Conservation (phyloP, 2,888 invertebrate species). For the Ochlodes sylvanus region DNA sequence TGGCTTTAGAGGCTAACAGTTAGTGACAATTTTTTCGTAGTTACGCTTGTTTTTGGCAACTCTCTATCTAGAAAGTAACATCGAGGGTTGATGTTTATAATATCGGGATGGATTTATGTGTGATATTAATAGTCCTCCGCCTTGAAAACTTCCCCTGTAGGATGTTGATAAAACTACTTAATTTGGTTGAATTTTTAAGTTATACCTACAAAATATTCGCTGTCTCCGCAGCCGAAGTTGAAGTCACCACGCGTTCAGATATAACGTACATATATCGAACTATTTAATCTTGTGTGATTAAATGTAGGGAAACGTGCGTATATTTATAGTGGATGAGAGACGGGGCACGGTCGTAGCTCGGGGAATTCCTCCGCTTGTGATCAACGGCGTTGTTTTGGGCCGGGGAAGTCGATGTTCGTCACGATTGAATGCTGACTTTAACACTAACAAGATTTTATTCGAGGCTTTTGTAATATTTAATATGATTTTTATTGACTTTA, state of each 20-base stretch:
- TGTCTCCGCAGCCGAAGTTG: background rate
- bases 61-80: too few relatives aligned
- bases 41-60: too few relatives aligned
- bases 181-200: background rate
- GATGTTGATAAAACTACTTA: too few relatives aligned
- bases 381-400: background rate
- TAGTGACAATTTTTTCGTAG: too few relatives aligned
- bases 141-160: too few relatives aligned
- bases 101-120: too few relatives aligned
- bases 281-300: constrained; percentile 38
- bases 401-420: background rate
- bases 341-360: background rate
- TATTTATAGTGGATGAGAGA: constrained; percentile 6
- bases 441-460: background rate
- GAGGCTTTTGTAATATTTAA: too few relatives aligned
- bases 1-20: too few relatives aligned
- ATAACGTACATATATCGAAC: constrained; percentile 1
- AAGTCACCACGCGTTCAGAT: background rate
- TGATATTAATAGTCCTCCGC: too few relatives aligned
- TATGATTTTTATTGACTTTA: too few relatives aligned
- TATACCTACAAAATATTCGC: too few relatives aligned
- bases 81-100: too few relatives aligned
- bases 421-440: background rate
- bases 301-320: constrained; percentile 34
- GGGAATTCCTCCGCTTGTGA: background rate